Evolutionary conservation across 2,888 invertebrate genomes (phyloP).

Genomic region (Ochropacha duplaris): DNA sequence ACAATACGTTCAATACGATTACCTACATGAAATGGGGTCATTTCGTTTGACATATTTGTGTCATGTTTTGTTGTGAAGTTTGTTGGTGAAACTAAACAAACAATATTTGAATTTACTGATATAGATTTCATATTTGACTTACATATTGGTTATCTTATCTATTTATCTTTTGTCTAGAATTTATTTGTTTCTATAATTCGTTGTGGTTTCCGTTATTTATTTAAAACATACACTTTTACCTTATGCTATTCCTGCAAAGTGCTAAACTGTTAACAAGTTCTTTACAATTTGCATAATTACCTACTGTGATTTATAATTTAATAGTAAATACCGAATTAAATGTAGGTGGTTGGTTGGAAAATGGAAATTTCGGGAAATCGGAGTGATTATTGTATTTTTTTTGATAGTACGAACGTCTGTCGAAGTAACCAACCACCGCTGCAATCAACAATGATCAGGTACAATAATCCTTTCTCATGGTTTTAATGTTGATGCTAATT

Average conservation of each 20-base stretch:
- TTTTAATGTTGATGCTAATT: slow-evolving; percentile 20
- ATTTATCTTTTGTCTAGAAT: neutral
- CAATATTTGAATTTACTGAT: neutral
- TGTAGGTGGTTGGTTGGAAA: no score
- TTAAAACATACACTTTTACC: no score
- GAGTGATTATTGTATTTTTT: no score
- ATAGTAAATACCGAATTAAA: no score
- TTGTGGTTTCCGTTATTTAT: no score
- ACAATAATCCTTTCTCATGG: slow-evolving; percentile 7
- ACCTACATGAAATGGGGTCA: neutral
- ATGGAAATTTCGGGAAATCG: no score
- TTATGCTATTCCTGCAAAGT: no score
- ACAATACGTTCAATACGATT: slow-evolving; percentile 10
- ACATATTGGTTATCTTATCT: no score
- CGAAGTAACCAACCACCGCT: slow-evolving; percentile 1
- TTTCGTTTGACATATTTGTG: neutral
- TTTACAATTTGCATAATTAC: neutral
- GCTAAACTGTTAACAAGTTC: neutral
- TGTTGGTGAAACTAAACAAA: neutral
- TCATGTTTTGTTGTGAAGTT: neutral
- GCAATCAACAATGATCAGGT: slow-evolving; percentile 15
- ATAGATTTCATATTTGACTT: no score
- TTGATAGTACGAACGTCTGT: no score
- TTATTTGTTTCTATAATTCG: neutral
- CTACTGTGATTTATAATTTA: no score